Conservation (phyloP, 2,888 invertebrate species). For the Axea sp. region DNA sequence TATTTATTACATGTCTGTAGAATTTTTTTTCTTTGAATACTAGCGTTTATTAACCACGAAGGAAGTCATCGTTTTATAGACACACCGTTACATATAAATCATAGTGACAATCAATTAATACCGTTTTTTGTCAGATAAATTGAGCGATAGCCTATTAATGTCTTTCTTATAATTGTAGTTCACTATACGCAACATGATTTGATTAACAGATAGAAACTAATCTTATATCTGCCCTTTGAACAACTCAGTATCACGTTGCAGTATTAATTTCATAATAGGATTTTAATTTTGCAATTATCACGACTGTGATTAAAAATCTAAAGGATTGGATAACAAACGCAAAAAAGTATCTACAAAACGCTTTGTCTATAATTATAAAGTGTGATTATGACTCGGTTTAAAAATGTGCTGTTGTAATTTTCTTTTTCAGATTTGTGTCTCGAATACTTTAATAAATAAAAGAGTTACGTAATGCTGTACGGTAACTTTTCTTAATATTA, state of each 20-base stretch:
- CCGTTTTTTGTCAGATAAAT: conserved; percentile 65
- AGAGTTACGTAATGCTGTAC: too few species aligned
- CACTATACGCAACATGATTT: conserved; percentile 4
- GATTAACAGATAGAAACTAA: conserved; percentile 18
- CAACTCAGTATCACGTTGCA: not conserved
- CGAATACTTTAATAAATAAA: too few species aligned
- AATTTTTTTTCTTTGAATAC: conserved; percentile 34
- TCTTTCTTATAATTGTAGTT: conserved; percentile 6
- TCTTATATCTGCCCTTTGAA: not conserved
- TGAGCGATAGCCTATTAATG: conserved; percentile 37
- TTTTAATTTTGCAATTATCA: too few species aligned
- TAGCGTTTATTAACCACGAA: conserved; percentile 24
- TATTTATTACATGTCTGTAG: conserved; percentile 44
- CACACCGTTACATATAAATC: conserved; percentile 60
- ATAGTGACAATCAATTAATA: conserved; percentile 67
- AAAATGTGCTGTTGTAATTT: too few species aligned
- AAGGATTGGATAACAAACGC: too few species aligned
- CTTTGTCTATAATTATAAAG: too few species aligned
- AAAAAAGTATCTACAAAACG: too few species aligned
- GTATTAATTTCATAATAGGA: too few species aligned
- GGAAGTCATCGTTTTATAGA: conserved; percentile 51
- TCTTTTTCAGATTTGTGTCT: too few species aligned
- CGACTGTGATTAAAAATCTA: too few species aligned
- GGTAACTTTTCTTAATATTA: too few species aligned
- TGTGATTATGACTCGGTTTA: too few species aligned